Base-by-base conservation (phyloP, 2,888 invertebrate genomes). In the Noctua fimbriata region DNA sequence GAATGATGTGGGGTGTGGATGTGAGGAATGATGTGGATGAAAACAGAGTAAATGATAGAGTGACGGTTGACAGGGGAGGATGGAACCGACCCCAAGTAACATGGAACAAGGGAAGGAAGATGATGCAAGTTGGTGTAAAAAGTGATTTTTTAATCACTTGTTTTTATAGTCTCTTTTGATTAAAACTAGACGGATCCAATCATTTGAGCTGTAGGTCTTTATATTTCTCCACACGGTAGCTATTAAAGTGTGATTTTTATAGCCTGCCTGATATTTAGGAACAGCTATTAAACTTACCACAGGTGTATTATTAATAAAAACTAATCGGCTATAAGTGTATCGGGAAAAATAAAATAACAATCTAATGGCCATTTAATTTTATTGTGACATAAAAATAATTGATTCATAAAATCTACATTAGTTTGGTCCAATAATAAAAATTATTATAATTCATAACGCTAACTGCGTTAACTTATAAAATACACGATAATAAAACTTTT, bases 361-460 rank as follows among this genome's bases (percentile, higher is more conserved):
- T 86, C 78, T 90, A 94, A 94, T 94, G 93, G 94, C 94, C 93
- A 94, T 95, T 95, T 93, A 92, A 92, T 92, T 94, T 93, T 92
- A 93, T 92, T 93, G 79, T 82, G 79, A 83, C 84, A 88, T 87
- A 86, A 81, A 84, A 81, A 90, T 90, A 81, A 90, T 90, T 89
- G 87, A 92, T 92, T 93, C 90, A 92, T 94, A 93, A 89, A 93
- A 91, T 92, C 94, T 96, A 95, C 91, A 95, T 96, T 96, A 96
- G 95, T 95, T 96, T 95, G 95, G 94, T 95, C 93, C 93, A 93
- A 93, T 95, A 94, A 93, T 89, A 90, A 89, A 89, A 81, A 89
- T 90, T 91, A 92, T 91, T 91, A 91, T 85, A 88, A 85, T 81
- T 83, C n/a, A 76, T 77, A 84, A 91, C 94, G 93, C 95, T 96